phyloP scores from a whole-genome alignment of 2,797 vertebrate genomes.

The Acropternis orthonyx region DNA sequence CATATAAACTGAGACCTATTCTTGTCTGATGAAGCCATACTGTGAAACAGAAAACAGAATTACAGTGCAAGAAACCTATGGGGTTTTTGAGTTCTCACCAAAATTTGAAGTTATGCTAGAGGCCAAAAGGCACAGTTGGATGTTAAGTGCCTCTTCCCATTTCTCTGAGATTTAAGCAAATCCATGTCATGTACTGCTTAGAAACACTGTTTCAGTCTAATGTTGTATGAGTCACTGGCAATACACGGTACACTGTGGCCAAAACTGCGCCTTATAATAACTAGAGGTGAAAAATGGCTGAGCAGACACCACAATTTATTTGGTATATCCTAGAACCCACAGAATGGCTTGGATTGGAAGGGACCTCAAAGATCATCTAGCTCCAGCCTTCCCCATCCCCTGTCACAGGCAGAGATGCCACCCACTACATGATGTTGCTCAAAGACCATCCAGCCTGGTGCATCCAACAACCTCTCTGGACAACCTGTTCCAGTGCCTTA shows the following conservation, averaged over 20 bases:
- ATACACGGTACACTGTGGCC: accelerated
- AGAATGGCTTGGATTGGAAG: background rate
- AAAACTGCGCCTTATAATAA: background rate
- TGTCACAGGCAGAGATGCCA: background rate
- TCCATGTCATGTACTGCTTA: background rate
- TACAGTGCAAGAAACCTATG: background rate
- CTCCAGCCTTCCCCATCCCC: background rate
- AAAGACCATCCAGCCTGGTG: background rate
- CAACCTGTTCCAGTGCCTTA: background rate
- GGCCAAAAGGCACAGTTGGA: background rate
- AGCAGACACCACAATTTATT: background rate
- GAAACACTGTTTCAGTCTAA: background rate
- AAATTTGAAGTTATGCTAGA: background rate
- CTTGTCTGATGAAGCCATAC: conserved; percentile 98
- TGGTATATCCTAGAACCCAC: accelerated
- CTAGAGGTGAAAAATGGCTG: background rate
- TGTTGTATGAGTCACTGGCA: background rate
- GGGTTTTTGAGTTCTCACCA: background rate
- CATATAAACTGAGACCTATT: conserved; percentile 96
- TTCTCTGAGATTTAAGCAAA: background rate
- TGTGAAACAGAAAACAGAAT: conserved; percentile 62
- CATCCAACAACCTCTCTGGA: background rate
- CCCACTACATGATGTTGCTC: background rate
- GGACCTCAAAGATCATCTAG: background rate
- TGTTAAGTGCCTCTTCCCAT: background rate